Base-by-base conservation (phyloP, 2,888 invertebrate genomes). In the Muscina levida region DNA sequence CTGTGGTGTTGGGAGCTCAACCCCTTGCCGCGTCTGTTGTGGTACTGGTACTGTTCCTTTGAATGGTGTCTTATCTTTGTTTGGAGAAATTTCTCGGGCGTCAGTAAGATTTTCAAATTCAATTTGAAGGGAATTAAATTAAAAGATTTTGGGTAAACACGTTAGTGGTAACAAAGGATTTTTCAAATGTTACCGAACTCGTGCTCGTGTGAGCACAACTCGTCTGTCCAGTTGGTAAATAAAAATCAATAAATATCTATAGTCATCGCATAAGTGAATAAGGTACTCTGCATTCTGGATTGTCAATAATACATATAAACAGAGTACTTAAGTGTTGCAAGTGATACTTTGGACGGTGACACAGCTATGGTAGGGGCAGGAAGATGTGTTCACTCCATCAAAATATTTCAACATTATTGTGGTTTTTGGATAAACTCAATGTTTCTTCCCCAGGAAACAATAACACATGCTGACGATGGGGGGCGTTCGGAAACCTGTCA, bases 111-210 rank as follows among this genome's bases (percentile, higher is more conserved):
- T 75, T 78, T 68, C 66, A 75, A 80, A 80, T 78, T 72, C 62
- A 72, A 78, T 78, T 80, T 80, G 51, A 77, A 75, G 68, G 70
- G 77, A 80, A 73, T 75, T 80, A 80, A 75, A 37, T 75, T 37
- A 39, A 31, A 51, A 66, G 22, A 37, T 39, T 66, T 48, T 22
- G 39, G 65, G 65, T 66, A 42, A 57, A 68, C 44, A 66, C 15
- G 53, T 51, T 71, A 31, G 37, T 71, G 71, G 74, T 56, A 56
- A 56, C 44, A 62, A 68, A 46, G 53, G 24, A 59, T 65, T 73
- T 19, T 13, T 22, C 19, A 42, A 62, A 62, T 62, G 62, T 62
- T 31, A 42, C 39, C 62, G 24, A 24, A 37, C 57, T 26, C 62
- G 6, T 22, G 22, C 42, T 17, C 17, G 17, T 8, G 42, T 8